Base-by-base conservation (phyloP, 1,140 invertebrate genomes). In the Lethrus apterus region DNA sequence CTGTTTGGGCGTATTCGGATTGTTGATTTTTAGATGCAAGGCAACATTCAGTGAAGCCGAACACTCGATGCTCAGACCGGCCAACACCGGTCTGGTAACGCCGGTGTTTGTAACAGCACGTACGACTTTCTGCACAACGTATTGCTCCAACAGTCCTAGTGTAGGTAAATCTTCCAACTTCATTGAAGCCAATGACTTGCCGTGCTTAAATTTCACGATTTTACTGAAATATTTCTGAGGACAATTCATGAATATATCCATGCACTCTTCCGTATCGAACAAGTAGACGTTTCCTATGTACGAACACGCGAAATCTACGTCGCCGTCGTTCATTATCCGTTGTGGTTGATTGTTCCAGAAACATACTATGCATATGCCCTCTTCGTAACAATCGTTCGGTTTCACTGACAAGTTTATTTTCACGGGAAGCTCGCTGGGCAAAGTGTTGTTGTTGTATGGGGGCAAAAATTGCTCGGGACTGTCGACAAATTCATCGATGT, bases 61-160 rank as follows among this genome's bases (percentile, higher is more conserved):
- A 4, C 60, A 11, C n/a, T 58, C 14, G 10, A 66, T 53, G 42
- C 58, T 58, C 23, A 79, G 54, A 3, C 76, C 76, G 2, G 73
- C 71, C 46, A 78, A 68, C 46, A 78, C 72, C 1, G 77, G 77
- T 36, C 77, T 62, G 14, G 63, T n/a, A 2, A 63, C 65, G 42
- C 68, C 67, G 0, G 71, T 62, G 17, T 65, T 60, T 41, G 67
- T 72, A 17, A 75, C 64, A 2, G 71, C 77, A 31, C 70, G 56
- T 2, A 74, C 66, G 7, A 79, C 52, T 8, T 69, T 52, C 33
- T 61, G 66, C 0, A 66, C 70, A 0, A 77, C 52, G n/a, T 67
- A 74, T 59, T 78, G 75, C 47, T 80, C 73, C 5, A 80, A 52
- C 55, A 73, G 76, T 2, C 74, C 77, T 7, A 77, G 44, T 43